A percentile compares a stretch with the other conserved stretches of the same genome.
Evolutionary conservation across 1,140 invertebrate genomes (phyloP).

Genomic region (Atopsyche davidsoni): DNA sequence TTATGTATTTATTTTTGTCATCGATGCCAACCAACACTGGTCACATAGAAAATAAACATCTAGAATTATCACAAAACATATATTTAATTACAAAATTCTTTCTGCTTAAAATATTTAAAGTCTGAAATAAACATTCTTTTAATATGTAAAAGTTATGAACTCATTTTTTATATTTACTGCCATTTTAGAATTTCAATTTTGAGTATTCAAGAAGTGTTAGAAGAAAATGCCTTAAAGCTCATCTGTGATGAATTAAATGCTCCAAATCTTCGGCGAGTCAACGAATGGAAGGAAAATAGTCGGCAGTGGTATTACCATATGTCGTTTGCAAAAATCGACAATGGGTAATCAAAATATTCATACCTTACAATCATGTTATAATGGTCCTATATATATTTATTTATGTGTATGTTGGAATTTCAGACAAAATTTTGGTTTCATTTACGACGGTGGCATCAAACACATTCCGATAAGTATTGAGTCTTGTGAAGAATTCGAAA

Average conservation of each 20-base stretch:
- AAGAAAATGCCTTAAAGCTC: constrained; percentile 58
- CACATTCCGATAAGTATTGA: no score
- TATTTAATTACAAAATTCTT: no score
- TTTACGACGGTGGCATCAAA: constrained; percentile 52
- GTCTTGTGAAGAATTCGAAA: no score
- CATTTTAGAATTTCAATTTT: constrained; percentile 60
- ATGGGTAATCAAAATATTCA: constrained; percentile 22
- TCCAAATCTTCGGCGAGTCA: constrained; percentile 56
- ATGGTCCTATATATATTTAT: constrained; percentile 10
- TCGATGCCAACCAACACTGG: no score
- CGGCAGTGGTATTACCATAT: constrained; percentile 57
- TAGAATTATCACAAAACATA: no score
- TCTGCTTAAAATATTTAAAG: no score
- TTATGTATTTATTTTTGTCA: no score
- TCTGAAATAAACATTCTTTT: no score
- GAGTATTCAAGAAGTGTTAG: constrained; percentile 66
- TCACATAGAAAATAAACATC: no score
- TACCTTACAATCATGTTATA: constrained; percentile 4
- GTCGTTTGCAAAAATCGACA: constrained; percentile 31
- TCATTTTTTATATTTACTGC: no score
- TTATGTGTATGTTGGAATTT: constrained; percentile 33
- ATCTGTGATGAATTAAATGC: constrained; percentile 69
- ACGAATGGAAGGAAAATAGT: constrained; percentile 59
- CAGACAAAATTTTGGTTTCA: constrained; percentile 44
- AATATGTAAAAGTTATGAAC: no score